Percentiles rank a stretch among this genome's conserved stretches.
Conservation (phyloP, 1,140 invertebrate species). For the Aphelinus atriplicis region DNA sequence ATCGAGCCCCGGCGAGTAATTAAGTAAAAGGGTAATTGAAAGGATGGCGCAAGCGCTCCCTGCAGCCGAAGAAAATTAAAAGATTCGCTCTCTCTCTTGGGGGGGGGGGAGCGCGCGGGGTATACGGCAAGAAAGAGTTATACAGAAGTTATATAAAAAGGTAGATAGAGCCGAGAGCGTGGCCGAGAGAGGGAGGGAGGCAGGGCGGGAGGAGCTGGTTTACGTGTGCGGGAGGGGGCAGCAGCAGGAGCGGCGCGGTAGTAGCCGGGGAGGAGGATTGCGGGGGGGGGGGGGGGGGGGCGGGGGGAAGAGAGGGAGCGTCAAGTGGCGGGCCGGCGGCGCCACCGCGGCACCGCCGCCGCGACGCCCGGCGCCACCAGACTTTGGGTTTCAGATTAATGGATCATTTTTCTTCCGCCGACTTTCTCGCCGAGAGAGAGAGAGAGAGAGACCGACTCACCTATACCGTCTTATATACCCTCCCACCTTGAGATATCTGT, state of each 20-base stretch:
- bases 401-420: conserved; percentile 65
- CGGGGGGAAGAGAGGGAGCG: conserved; percentile 31
- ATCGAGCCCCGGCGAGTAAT: conserved; percentile 10
- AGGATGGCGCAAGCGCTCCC: not conserved
- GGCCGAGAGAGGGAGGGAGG: no score
- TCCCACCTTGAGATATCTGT: conserved; percentile 14
- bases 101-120: no score
- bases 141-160: conserved; percentile 34
- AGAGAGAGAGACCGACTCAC: conserved; percentile 36
- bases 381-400: conserved; percentile 68
- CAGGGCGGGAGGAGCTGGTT: no score
- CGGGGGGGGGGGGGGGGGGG: not conserved
- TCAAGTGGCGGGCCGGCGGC: conserved; percentile 49
- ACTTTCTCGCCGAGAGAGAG: conserved; percentile 30
- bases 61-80: conserved; percentile 9
- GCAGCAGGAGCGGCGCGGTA: no score
- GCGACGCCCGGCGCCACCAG: conserved; percentile 65
- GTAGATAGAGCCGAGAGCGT: conserved; percentile 26
- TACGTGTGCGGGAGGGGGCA: no score
- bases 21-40: conserved; percentile 31
- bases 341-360: conserved; percentile 55
- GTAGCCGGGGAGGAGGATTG: no score
- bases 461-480: conserved; percentile 10
- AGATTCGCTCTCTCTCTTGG: not conserved
- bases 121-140: conserved; percentile 27